These are phyloP conservation scores for Dendroctonus valens DNA, from an alignment of 1,140 invertebrate genomes.

Conservation along the genomic window DNA sequence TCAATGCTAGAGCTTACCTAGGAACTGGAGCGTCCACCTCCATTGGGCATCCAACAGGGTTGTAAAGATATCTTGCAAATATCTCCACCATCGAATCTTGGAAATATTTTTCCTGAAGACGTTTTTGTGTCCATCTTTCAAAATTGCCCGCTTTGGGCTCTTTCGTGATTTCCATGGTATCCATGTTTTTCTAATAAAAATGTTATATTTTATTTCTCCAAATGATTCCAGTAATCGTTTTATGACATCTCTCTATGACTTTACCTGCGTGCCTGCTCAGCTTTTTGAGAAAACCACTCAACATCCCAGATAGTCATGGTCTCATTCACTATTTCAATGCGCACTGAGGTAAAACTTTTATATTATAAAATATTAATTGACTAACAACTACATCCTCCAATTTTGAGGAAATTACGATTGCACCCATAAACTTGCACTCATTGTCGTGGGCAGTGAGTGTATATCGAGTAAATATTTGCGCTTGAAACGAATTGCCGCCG, in stretches of 20 bases:
- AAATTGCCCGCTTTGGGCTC: constrained; percentile 73
- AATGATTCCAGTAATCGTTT: too few relatives aligned
- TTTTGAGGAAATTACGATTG: constrained; percentile 10
- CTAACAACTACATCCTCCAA: constrained; percentile 3
- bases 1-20: constrained; percentile 10
- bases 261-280: constrained; percentile 14
- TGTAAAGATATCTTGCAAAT: constrained; percentile 83
- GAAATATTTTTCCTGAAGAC: constrained; percentile 87
- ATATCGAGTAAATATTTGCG: too few relatives aligned
- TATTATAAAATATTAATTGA: too few relatives aligned
- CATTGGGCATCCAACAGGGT: constrained; percentile 87
- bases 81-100: constrained; percentile 73
- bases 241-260: too few relatives aligned
- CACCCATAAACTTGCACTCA: background rate
- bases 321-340: background rate
- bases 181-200: constrained; percentile 17
- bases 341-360: too few relatives aligned
- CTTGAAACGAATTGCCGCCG: too few relatives aligned
- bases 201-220: background rate
- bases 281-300: constrained; percentile 10
- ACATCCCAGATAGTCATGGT: constrained; percentile 17
- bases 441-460: too few relatives aligned
- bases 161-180: constrained; percentile 5
- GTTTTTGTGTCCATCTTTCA: constrained; percentile 93
- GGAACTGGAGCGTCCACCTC: constrained; percentile 77